Conservation (phyloP, 2,113 vertebrate species). For the Terrapene triunguis region DNA sequence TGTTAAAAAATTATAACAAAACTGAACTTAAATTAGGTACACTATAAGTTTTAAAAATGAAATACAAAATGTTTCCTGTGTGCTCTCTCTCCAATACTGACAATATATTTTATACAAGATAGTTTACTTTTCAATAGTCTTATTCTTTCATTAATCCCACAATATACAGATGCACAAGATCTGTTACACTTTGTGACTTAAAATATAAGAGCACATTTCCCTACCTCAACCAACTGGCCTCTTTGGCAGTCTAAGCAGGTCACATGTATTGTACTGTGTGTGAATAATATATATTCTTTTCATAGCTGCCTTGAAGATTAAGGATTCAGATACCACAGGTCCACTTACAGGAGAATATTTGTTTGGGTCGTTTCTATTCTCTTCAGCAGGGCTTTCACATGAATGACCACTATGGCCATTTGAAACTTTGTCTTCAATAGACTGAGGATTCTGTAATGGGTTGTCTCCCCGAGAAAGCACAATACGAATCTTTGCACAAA, state of each 20-base stretch:
- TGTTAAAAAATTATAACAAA: not conserved
- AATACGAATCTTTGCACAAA: conserved; percentile 92
- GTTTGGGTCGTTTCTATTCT: conserved; percentile 71
- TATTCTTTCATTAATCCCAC: not conserved
- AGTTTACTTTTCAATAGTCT: not conserved
- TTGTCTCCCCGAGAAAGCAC: conserved; percentile 87
- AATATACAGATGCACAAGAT: not conserved
- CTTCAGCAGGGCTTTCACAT: conserved; percentile 80
- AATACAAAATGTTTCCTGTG: not conserved
- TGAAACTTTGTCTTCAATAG: conserved; percentile 81
- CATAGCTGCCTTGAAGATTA: not conserved
- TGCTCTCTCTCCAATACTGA: not conserved
- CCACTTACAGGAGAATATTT: conserved; percentile 80
- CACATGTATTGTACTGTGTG: fast-evolving
- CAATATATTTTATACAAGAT: not conserved
- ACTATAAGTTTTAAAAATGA: not conserved
- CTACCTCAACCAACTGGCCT: not conserved
- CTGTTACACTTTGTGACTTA: not conserved
- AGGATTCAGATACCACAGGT: conserved; percentile 6
- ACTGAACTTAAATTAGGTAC: not conserved
- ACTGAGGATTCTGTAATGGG: conserved; percentile 85
- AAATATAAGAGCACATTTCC: not conserved
- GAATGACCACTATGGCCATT: conserved; percentile 83
- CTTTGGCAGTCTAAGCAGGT: not conserved
- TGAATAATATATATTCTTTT: not conserved